Evolutionary conservation across 2,113 vertebrate species (phyloP).

Genomic region (Procavia capensis): DNA sequence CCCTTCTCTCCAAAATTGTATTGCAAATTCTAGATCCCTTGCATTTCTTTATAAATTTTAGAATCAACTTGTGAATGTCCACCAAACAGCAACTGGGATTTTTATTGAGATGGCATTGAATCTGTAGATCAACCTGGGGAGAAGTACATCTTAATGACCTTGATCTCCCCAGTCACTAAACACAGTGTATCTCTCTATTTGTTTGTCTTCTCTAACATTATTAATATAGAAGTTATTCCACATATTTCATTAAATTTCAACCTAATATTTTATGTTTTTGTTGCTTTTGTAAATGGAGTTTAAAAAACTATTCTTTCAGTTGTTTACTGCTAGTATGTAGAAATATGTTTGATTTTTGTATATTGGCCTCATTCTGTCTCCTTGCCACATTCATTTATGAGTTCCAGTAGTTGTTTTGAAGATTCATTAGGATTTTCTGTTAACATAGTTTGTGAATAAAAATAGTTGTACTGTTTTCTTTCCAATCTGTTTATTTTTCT

Average conservation of each 20-base stretch:
- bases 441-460: slow-evolving; percentile 27
- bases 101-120: slow-evolving; percentile 10
- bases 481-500: neutral
- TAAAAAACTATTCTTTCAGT: neutral
- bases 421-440: neutral
- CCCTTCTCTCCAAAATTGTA: neutral
- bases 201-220: neutral
- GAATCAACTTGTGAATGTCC: slow-evolving; percentile 16
- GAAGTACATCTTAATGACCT: neutral
- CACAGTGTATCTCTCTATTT: neutral
- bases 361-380: neutral
- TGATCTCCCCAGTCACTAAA: neutral
- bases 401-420: slow-evolving; percentile 38
- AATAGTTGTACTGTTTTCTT: neutral
- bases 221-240: neutral
- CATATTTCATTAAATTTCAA: neutral
- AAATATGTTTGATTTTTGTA: slow-evolving; percentile 9
- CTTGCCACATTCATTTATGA: slow-evolving; percentile 20
- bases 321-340: neutral
- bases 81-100: neutral
- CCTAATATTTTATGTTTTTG: neutral
- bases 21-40: neutral
- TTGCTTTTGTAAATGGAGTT: neutral
- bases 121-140: neutral
- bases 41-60: slow-evolving; percentile 9